A percentile compares a stretch with the other conserved stretches of the same genome.
These are phyloP conservation scores for Procambarus virginalis DNA, from an alignment of 1,140 invertebrate species.

Conservation along the genomic window DNA sequence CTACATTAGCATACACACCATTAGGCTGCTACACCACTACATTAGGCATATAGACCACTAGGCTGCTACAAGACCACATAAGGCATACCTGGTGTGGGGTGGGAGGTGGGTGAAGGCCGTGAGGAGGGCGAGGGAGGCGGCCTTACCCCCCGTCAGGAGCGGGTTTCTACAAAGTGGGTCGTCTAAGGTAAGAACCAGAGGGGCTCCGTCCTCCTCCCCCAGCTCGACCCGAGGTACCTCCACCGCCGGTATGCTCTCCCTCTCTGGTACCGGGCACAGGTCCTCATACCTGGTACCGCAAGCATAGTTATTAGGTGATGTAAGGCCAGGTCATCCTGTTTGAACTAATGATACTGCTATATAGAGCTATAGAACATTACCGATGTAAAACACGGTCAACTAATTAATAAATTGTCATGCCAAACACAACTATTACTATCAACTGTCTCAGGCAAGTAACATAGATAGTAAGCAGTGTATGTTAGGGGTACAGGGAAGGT, in stretches of 20 bases:
- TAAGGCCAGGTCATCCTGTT: too few species aligned
- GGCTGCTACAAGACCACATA: background rate
- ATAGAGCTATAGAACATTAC: too few species aligned
- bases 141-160: conserved; percentile 34
- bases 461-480: too few species aligned
- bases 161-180: conserved; percentile 13
- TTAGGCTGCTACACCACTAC: background rate
- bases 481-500: too few species aligned
- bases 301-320: too few species aligned
- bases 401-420: too few species aligned
- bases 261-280: conserved; percentile 44
- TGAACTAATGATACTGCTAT: too few species aligned
- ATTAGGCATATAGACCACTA: background rate
- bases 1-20: background rate
- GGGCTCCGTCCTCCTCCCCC: background rate
- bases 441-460: too few species aligned
- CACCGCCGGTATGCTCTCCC: conserved; percentile 9
- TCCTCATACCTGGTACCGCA: conserved; percentile 1
- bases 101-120: conserved; percentile 1
- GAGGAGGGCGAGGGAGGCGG: conserved; percentile 28
- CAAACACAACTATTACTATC: too few species aligned
- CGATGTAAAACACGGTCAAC: too few species aligned
- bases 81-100: background rate
- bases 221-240: background rate
- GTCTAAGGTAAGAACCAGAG: conserved; percentile 22